phyloP scores from a whole-genome alignment of 2,888 invertebrate species.

The Drosophila borborema region DNA sequence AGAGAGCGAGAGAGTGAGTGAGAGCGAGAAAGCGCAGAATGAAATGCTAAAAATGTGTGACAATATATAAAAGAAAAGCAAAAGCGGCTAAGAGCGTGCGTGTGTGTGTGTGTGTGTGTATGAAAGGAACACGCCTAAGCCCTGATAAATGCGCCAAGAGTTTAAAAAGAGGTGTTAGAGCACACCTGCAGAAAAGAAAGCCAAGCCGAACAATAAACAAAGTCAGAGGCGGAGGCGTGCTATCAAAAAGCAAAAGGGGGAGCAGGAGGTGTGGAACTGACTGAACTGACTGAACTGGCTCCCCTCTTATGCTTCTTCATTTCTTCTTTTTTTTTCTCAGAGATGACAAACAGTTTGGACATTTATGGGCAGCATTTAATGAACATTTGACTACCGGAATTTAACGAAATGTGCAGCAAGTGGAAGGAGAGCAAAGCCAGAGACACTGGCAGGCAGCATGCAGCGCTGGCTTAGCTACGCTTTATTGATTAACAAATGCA shows the following conservation, averaged over 20 bases:
- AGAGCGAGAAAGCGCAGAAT: slow-evolving; percentile 67
- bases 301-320: background rate
- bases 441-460: background rate
- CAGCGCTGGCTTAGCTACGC: background rate
- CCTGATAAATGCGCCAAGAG: slow-evolving; percentile 68
- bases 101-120: slow-evolving; percentile 26
- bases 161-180: slow-evolving; percentile 67
- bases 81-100: slow-evolving; percentile 50
- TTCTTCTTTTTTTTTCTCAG: background rate
- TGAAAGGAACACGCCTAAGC: slow-evolving; percentile 68
- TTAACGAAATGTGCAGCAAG: slow-evolving; percentile 47
- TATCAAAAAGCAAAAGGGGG: slow-evolving; percentile 8
- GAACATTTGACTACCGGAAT: slow-evolving; percentile 84
- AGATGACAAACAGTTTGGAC: slow-evolving; percentile 81
- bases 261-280: background rate
- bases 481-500: slow-evolving; percentile 13
- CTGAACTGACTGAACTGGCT: background rate
- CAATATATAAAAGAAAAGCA: slow-evolving; percentile 55
- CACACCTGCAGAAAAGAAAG: slow-evolving; percentile 68
- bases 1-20: background rate
- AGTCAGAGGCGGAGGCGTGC: slow-evolving; percentile 32
- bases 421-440: background rate
- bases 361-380: slow-evolving; percentile 82
- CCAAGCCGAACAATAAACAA: slow-evolving; percentile 34
- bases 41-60: slow-evolving; percentile 75